phyloP scores from a whole-genome alignment of 2,888 invertebrate species.

The Colostygia pectinataria region DNA sequence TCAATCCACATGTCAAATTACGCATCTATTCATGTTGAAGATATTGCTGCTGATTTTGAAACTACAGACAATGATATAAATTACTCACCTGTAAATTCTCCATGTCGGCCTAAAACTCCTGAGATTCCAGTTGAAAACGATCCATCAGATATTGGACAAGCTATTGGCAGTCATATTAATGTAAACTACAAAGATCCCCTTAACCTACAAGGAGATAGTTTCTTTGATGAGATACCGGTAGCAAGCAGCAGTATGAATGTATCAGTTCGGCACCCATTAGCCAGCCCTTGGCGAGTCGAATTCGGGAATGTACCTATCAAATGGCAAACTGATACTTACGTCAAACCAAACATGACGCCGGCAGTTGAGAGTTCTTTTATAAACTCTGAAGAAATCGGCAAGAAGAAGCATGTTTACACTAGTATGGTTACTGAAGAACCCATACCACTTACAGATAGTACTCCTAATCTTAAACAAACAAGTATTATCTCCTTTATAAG shows the following conservation, averaged over 20 bases:
- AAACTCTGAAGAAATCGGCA: slow-evolving; percentile 53
- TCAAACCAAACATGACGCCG: slow-evolving; percentile 78
- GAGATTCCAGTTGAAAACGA: slow-evolving; percentile 15
- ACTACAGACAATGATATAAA: slow-evolving; percentile 53
- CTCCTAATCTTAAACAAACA: slow-evolving; percentile 64
- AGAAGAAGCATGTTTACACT: slow-evolving; percentile 74
- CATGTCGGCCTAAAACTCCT: slow-evolving; percentile 38
- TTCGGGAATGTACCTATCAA: slow-evolving; percentile 69
- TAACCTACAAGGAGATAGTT: slow-evolving; percentile 64
- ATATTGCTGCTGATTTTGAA: slow-evolving; percentile 69
- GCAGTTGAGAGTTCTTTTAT: slow-evolving; percentile 74
- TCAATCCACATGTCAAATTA: slow-evolving; percentile 42
- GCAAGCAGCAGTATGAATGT: slow-evolving; percentile 74
- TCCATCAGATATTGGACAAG: background rate
- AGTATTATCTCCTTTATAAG: slow-evolving; percentile 75
- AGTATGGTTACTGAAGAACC: slow-evolving; percentile 52
- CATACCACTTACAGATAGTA: slow-evolving; percentile 47
- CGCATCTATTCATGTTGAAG: slow-evolving; percentile 62
- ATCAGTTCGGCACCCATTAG: slow-evolving; percentile 59
- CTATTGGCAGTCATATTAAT: slow-evolving; percentile 2
- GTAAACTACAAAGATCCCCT: slow-evolving; percentile 54
- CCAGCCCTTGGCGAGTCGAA: slow-evolving; percentile 77
- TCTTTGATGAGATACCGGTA: slow-evolving; percentile 72
- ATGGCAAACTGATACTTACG: slow-evolving; percentile 72
- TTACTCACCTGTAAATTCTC: slow-evolving; percentile 70